Evolutionary conservation across 1,140 invertebrate genomes (phyloP), one percentile per base, ranked within the genome.

Genomic region (Adoxophyes honmai): DNA sequence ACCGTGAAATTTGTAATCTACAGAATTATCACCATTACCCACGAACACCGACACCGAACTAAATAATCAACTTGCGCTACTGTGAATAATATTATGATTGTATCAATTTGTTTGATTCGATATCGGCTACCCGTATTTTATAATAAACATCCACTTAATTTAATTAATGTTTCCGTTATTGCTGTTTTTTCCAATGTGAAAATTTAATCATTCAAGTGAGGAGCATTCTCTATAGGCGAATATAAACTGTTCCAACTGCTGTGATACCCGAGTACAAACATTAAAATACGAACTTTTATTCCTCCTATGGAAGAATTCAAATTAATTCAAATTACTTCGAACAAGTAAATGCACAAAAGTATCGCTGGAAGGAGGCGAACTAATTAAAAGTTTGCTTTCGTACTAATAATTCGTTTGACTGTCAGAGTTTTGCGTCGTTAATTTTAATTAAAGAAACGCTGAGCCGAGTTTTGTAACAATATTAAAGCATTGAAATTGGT

Each of bases 401-500:
- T 86, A 81, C 81, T 83, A 86, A 88, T 86, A 88, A 88, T 88
- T 86, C 82, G 83, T 86, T 84, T 84, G 80, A 85, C 77, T 87
- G 81, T 85, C 80, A 81, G 78, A 88, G 79, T 88, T 88, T 88
- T 78, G 74, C 76, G 79, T 86, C 82, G 83, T 88, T 88, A 88
- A 88, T 88, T 88, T 88, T 88, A 86, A 88, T 88, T 88, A 86
- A 88, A 88, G 85, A 86, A 88, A 86, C 78, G 75, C 70, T 74
- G 74, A 70, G 68, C 67, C 58, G 66, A 81, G 80, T 84, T 84
- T 48, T 78, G 83, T 86, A 81, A 86, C 83, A 82, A 84, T 86
- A 86, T 88, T 88, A 84, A 86, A 84, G 77, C 80, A 87, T 88
- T 86, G 76, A 78, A 86, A 88, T 81, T 84, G 76, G 81, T 86